These are phyloP conservation scores for Rotaria magnacalcarata DNA, from an alignment of 2,888 invertebrate genomes.

Conservation along the genomic window DNA sequence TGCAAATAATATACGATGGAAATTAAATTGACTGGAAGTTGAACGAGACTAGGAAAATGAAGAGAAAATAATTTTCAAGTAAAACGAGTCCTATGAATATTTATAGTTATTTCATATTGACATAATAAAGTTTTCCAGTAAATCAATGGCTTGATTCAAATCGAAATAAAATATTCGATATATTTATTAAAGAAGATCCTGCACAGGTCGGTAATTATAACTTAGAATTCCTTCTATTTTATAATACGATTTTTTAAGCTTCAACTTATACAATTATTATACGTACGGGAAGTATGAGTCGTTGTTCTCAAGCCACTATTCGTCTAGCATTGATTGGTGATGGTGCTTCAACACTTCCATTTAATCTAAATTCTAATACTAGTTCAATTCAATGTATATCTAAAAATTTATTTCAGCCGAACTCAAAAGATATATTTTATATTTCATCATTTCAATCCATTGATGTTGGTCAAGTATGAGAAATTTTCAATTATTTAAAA, in stretches of 20 bases:
- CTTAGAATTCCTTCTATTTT: too few species aligned
- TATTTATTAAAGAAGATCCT: background rate
- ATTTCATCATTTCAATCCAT: background rate
- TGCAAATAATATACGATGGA: background rate
- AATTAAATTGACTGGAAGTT: background rate
- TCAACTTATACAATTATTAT: background rate
- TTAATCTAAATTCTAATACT: background rate
- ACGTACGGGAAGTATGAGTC: background rate
- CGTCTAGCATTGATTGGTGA: background rate
- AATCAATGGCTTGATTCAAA: conserved; percentile 5
- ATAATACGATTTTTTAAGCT: background rate
- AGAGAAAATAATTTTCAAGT: background rate
- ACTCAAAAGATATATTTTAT: background rate
- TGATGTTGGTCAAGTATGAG: background rate
- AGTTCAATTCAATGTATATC: background rate
- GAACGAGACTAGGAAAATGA: background rate
- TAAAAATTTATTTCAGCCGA: background rate
- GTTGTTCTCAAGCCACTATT: background rate
- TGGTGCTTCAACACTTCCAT: background rate
- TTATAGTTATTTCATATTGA: background rate
- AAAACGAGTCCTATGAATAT: too few species aligned
- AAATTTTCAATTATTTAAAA: background rate
- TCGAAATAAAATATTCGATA: background rate
- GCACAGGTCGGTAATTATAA: background rate
- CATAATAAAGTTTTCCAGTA: background rate